These are phyloP conservation scores for Diplolepis rosae DNA, from an alignment of 2,888 invertebrate genomes.

Conservation along the genomic window DNA sequence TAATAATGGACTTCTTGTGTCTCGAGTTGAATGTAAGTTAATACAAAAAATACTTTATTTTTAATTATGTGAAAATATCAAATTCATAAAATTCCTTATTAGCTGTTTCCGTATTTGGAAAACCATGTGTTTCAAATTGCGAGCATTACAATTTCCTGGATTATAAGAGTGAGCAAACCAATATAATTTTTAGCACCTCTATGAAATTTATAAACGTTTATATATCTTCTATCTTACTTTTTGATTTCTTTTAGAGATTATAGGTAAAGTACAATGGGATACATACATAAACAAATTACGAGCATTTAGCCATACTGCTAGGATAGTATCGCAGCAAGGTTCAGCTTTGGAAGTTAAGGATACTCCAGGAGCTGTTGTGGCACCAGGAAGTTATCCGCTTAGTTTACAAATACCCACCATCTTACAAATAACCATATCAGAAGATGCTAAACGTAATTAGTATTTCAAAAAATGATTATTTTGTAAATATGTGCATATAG, in stretches of 20 bases:
- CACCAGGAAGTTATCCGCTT: conserved; percentile 59
- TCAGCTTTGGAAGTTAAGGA: conserved; percentile 60
- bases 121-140: conserved; percentile 76
- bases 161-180: conserved; percentile 52
- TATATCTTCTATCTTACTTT: background rate
- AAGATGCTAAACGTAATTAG: conserved; percentile 37
- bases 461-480: conserved; percentile 19
- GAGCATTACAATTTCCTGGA: conserved; percentile 71
- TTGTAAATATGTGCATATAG: too few relatives aligned
- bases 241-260: conserved; percentile 54
- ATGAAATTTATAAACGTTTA: background rate
- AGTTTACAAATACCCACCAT: conserved; percentile 56
- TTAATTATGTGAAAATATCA: background rate
- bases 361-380: conserved; percentile 59
- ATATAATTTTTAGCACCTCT: background rate
- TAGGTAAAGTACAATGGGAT: conserved; percentile 67
- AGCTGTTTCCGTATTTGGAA: conserved; percentile 79
- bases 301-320: conserved; percentile 61
- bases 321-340: conserved; percentile 58
- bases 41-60: background rate
- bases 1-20: conserved; percentile 84
- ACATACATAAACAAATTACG: conserved; percentile 64
- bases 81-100: conserved; percentile 12
- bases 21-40: conserved; percentile 85
- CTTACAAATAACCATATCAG: conserved; percentile 53